Evolutionary conservation across 2,113 vertebrate species (phyloP), one percentile per base, ranked within the genome.

Genomic region (Malurus elegans): DNA sequence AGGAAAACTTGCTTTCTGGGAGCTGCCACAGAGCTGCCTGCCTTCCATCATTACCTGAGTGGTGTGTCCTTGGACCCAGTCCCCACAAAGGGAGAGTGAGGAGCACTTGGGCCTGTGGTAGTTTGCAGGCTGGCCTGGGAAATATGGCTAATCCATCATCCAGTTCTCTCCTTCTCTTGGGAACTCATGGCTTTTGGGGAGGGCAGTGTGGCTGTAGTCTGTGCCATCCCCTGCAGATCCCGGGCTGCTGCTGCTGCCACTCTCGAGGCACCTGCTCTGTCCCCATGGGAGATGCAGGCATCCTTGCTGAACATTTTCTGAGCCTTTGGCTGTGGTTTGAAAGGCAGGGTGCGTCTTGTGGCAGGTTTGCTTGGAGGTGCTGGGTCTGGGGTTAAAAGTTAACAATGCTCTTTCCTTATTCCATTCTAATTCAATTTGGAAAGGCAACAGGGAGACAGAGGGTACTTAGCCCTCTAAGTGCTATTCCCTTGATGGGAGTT

Each of bases 391-490:
- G 91, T 90, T 93, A 92, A 71, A 87, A 85, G 92, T 78, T 85
- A 92, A 92, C 79, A 34, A 34, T 10, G 64, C 44, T 73, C 42
- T 93, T 95, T 86, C 79, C 85, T 94, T 90, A 76, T 78, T 86
- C 2, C 3, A 7, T 60, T 90, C 88, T 86, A 84, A 92, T 94
- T 96, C 82, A 64, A 94, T 94, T 90, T 92, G 79, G 79, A 74
- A 81, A 91, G 78, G 93, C 95, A 95, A 90, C 50, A 48, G 69
- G 69, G 86, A 82, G 51, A 34, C 83, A 71, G 89, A 89, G 83
- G 91, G 62, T 86, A 88, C 83, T 94, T 91, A 58, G 71, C 60
- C 75, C 57, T 75, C 53, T 79, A 91, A 92, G 78, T 78, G 80
- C 74, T 93, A 13, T 85, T 94, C 88, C 78, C 90, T 86, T 45